A percentile compares a stretch with the other conserved stretches of the same genome.
Conservation (phyloP, 2,888 invertebrate species). For the Empis livida region DNA sequence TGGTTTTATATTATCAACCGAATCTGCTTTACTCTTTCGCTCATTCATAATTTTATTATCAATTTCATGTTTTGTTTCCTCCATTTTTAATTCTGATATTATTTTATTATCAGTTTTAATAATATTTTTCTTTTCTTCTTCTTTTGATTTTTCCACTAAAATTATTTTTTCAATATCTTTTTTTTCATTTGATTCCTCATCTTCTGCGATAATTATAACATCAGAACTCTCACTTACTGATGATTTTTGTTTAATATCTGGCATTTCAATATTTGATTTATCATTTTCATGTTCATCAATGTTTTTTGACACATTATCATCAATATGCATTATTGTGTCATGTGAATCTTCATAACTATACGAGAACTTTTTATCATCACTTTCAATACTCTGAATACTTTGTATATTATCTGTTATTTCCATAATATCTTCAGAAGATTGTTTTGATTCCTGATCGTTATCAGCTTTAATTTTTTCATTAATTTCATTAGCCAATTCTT, state of each 20-base stretch:
- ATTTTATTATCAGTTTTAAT: neutral
- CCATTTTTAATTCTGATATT: slow-evolving; percentile 1
- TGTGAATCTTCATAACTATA: neutral
- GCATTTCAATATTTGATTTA: neutral
- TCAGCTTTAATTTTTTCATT: slow-evolving; percentile 2
- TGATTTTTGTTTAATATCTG: slow-evolving; percentile 5
- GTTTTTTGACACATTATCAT: neutral
- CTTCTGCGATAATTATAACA: slow-evolving; percentile 19
- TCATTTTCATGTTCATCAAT: slow-evolving; percentile 11
- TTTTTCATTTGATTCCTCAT: slow-evolving; percentile 16
- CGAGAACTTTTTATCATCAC: neutral
- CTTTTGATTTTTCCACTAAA: slow-evolving; percentile 5
- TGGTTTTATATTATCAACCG: slow-evolving; percentile 1
- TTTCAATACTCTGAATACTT: neutral
- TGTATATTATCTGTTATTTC: neutral
- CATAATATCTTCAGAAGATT: neutral
- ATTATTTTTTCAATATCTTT: too few species aligned
- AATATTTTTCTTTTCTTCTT: slow-evolving; percentile 1
- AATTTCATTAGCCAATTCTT: slow-evolving; percentile 2
- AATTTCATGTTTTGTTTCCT: neutral
- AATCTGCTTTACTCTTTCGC: slow-evolving; percentile 2
- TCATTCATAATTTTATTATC: neutral
- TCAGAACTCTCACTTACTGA: slow-evolving; percentile 16
- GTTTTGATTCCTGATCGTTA: slow-evolving; percentile 1
- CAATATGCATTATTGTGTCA: neutral